Conservation (phyloP, 2,888 invertebrate species). For the Drosophila aldrichi region DNA sequence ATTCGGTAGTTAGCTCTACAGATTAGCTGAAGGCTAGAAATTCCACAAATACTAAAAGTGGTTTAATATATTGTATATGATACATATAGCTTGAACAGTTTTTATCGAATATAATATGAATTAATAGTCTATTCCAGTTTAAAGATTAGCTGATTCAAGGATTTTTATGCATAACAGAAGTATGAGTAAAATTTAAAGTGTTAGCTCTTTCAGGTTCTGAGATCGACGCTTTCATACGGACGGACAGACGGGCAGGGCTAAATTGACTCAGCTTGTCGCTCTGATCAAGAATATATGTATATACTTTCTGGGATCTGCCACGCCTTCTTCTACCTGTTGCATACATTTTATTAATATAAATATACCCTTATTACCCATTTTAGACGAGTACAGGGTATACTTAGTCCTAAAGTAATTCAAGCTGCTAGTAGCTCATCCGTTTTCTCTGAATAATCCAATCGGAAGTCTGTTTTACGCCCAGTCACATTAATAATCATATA, state of each 20-base stretch:
- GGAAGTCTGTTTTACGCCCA: slow-evolving; percentile 9
- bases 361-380: background rate
- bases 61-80: no score
- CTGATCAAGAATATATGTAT: background rate
- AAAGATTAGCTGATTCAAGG: background rate
- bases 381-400: background rate
- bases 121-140: background rate
- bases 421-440: no score
- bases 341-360: background rate
- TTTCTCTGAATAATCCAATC: background rate
- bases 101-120: no score
- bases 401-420: background rate
- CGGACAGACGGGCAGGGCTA: background rate
- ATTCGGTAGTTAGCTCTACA: background rate
- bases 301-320: background rate
- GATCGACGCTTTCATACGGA: background rate
- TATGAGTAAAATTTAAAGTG: no score
- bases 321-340: background rate
- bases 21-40: no score
- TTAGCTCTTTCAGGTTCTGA: background rate
- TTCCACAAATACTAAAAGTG: no score
- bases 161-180: background rate
- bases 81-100: no score
- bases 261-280: no score
- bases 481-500: slow-evolving; percentile 16